Percentiles rank a stretch among this genome's conserved stretches.
Conservation (phyloP, 2,113 vertebrate genomes). For the Oreochromis aureus region DNA sequence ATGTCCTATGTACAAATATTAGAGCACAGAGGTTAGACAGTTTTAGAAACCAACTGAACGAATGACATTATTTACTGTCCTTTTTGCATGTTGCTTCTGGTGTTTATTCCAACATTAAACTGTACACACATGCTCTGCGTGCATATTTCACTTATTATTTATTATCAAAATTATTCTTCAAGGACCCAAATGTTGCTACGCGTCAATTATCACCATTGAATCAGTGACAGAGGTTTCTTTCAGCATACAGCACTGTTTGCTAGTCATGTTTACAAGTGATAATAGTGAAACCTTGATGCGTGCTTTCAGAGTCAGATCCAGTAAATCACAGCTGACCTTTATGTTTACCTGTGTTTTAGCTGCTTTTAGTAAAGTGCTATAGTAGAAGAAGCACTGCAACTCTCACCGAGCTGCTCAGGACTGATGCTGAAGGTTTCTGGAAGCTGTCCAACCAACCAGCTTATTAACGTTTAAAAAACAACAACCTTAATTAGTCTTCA, state of each 20-base stretch:
- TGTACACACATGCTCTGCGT: background rate
- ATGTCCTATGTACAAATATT: background rate
- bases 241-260: background rate
- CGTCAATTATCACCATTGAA: background rate
- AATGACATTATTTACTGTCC: background rate
- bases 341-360: slow-evolving; percentile 11
- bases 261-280: background rate
- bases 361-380: slow-evolving; percentile 13
- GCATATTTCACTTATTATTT: background rate
- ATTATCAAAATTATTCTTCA: background rate
- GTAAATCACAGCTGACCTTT: slow-evolving; percentile 24
- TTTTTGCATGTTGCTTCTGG: background rate
- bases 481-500: background rate
- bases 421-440: background rate
- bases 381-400: background rate
- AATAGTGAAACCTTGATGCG: background rate
- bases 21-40: background rate
- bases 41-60: background rate
- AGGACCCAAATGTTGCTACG: background rate
- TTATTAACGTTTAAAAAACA: background rate
- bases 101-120: background rate
- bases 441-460: background rate
- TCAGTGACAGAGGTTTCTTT: background rate
- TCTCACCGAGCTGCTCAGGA: background rate
- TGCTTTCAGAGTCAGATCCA: background rate